A percentile compares a stretch with the other conserved stretches of the same genome.
phyloP scores from a whole-genome alignment of 2,113 vertebrate genomes.

The Brachypteracias leptosomus region DNA sequence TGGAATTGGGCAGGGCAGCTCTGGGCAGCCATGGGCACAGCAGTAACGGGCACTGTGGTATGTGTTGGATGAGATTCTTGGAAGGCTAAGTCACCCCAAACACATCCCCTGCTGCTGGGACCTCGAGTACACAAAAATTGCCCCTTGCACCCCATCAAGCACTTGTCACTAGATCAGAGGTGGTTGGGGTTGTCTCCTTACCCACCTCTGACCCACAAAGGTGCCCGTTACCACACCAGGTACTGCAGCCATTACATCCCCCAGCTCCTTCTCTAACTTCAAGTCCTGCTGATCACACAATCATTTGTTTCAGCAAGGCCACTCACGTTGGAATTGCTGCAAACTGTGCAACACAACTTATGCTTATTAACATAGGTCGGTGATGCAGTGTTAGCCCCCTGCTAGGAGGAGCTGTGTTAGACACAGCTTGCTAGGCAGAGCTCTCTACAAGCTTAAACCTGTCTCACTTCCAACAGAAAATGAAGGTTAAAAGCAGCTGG shows the following conservation, averaged over 20 bases:
- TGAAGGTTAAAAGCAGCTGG: constrained; percentile 41
- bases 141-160: neutral
- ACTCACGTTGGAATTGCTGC: neutral
- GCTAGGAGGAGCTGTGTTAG: neutral
- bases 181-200: neutral
- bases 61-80: neutral
- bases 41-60: neutral
- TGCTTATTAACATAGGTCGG: fast-evolving
- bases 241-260: neutral
- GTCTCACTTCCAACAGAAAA: neutral
- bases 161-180: neutral
- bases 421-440: neutral
- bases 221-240: neutral
- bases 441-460: neutral
- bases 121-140: neutral
- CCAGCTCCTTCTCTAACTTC: neutral
- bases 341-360: fast-evolving
- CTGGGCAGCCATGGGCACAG: neutral
- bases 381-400: neutral
- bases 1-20: neutral
- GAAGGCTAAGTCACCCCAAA: neutral
- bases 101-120: neutral
- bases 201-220: neutral
- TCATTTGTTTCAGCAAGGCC: neutral
- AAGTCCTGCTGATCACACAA: neutral